phyloP scores from a whole-genome alignment of 2,888 invertebrate species.

The Osmoderma eremita region DNA sequence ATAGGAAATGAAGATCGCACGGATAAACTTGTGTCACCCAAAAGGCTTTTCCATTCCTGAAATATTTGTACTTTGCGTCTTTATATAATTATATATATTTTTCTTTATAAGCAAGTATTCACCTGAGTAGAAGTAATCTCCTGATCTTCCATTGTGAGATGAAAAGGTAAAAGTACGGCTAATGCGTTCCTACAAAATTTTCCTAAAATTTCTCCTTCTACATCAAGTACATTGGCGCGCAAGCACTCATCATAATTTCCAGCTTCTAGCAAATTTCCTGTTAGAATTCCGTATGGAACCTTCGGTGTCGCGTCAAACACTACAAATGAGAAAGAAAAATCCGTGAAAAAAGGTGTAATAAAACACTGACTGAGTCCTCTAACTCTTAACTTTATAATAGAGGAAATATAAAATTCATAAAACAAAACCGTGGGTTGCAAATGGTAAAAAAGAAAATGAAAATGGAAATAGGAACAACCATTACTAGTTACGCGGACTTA shows the following conservation, averaged over 20 bases:
- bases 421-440: too few relatives aligned
- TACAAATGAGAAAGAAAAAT: constrained; percentile 4
- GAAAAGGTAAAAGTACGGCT: constrained; percentile 20
- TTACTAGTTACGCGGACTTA: too few relatives aligned
- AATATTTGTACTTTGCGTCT: neutral
- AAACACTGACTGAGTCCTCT: too few relatives aligned
- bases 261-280: constrained; percentile 41
- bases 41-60: neutral
- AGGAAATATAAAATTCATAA: too few relatives aligned
- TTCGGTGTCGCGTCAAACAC: constrained; percentile 45
- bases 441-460: too few relatives aligned
- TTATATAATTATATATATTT: neutral
- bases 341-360: too few relatives aligned
- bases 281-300: constrained; percentile 39
- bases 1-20: constrained; percentile 29
- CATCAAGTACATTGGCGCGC: constrained; percentile 21
- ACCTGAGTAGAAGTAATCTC: neutral
- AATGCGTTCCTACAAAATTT: constrained; percentile 41
- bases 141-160: constrained; percentile 20
- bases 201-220: constrained; percentile 34
- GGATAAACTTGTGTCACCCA: constrained; percentile 4
- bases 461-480: too few relatives aligned
- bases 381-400: too few relatives aligned
- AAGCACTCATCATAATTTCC: constrained; percentile 46
- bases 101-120: neutral